Evolutionary conservation across 2,113 vertebrate species (phyloP), one percentile per base, ranked within the genome.

Genomic region (Cathartes aura): DNA sequence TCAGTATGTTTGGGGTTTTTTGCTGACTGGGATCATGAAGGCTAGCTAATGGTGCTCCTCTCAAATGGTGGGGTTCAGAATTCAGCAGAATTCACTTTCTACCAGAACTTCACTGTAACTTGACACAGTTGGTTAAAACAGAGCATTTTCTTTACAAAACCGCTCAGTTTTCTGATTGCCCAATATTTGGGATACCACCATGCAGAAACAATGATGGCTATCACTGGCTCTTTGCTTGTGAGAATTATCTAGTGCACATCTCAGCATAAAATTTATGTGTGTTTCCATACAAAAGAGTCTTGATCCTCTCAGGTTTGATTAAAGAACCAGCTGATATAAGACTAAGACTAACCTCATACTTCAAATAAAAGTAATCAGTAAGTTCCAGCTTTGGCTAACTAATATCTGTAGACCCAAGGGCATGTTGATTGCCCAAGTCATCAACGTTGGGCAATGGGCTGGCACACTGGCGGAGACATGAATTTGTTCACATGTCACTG

Each of bases 91-190:
- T 27, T 66, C 15, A 70, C 7, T 60, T 74, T 75, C 21, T 55
- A 43, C 7, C 12, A 75, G 20, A 45, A 72, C 12, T 29, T 74
- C 48, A 6, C 8, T 73, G 5, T 29, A 60, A n/a, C 8, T 38
- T 80, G n/a, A 15, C 15, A 18, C 12, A 53, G 32, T 50, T 55
- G 82, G 19, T 59, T 32, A 19, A 74, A 68, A 64, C 22, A 26
- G 17, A 60, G 6, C 12, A 66, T 43, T 76, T 50, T 12, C 8
- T 80, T 48, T 32, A 74, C 13, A 59, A n/a, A 91, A 64, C 3
- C 10, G 10, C 2, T 12, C 21, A 43, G 4, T 47, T 62, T 67
- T 52, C 17, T 2, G 0, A 5, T 72, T 50, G 18, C 3, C 6
- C 16, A 11, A 12, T 45, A 10, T 75, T 47, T 80, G 8, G 30